Evolutionary conservation across 2,888 invertebrate genomes (phyloP), one percentile per base, ranked within the genome.

Genomic region (Lymantria dispar): DNA sequence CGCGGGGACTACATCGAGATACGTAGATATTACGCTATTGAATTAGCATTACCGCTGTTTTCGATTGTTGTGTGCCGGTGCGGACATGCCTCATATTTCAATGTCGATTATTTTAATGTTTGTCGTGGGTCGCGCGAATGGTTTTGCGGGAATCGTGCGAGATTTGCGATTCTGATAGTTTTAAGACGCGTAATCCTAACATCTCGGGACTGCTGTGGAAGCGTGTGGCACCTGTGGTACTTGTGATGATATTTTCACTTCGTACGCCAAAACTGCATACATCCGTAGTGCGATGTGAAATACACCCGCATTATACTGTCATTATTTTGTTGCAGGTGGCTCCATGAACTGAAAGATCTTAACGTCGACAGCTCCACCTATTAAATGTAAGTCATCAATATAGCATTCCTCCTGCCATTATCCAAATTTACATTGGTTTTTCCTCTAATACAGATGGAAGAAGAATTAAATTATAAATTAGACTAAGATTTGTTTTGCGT

Each of bases 11-110:
- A 78, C 75, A 76, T 74, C 78, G 75, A 70, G 84, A 86, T 87
- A 83, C 74, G 74, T 8, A 68, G 79, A 82, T 87, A 87, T 87
- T 89, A 86, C 85, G 83, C 83, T 83, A 84, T 87, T 85, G 87
- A 89, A 89, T 90, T 90, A 90, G 88, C 87, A 88, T 86, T 84
- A 87, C 82, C 82, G 72, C 78, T 87, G 86, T 85, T 83, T 77
- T 67, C 74, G 78, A 83, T 86, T 82, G 82, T 79, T 72, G 69
- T 67, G 68, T 62, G 61, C 56, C 8, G 61, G 69, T 58, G 61
- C 58, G 64, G 55, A 70, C 76, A 81, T 76, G 78, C 56, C 71
- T 77, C 82, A 81, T 83, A 83, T 77, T 74, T 84, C 81, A 76
- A 70, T 64, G 78, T 74, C 71, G 77, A 74, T 83, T 83, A 83